phyloP scores from a whole-genome alignment of 2,113 vertebrate genomes.

The Amphiprion percula region DNA sequence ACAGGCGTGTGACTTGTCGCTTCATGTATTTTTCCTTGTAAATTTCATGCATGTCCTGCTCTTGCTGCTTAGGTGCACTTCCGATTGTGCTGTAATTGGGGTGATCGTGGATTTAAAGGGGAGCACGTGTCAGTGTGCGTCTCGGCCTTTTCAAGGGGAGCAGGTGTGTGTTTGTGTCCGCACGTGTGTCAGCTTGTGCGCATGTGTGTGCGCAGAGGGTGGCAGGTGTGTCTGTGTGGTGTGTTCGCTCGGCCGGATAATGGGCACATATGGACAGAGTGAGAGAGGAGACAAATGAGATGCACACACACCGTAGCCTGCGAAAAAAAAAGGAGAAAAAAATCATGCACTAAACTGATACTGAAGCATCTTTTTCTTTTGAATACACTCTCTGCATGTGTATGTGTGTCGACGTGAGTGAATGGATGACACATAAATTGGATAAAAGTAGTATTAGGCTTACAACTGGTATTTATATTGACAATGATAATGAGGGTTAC shows the following conservation, averaged over 20 bases:
- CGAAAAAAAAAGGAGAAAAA: background rate
- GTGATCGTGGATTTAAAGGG: constrained; percentile 37
- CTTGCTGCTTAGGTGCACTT: background rate
- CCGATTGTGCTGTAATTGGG: constrained; percentile 29
- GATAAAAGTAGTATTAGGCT: constrained; percentile 57
- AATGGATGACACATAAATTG: constrained; percentile 57
- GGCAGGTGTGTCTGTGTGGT: constrained; percentile 54
- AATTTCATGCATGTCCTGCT: constrained; percentile 23
- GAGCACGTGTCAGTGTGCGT: constrained; percentile 18
- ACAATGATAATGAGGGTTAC: constrained; percentile 52
- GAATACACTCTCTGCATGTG: background rate
- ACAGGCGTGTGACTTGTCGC: constrained; percentile 3
- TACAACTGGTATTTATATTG: constrained; percentile 53
- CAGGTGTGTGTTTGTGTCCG: constrained; percentile 2
- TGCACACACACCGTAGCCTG: background rate
- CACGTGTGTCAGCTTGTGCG: background rate
- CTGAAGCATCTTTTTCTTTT: constrained; percentile 4
- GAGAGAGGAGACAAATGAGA: constrained; percentile 45
- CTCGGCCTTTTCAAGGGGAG: background rate
- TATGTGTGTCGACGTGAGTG: constrained; percentile 6
- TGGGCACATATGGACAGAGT: constrained; percentile 60
- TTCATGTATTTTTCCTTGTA: constrained; percentile 24
- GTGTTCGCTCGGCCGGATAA: constrained; percentile 64
- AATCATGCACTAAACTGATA: background rate
- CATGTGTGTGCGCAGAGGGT: background rate